Evolutionary conservation across 1,140 invertebrate species (phyloP).

Genomic region (Galleria mellonella): DNA sequence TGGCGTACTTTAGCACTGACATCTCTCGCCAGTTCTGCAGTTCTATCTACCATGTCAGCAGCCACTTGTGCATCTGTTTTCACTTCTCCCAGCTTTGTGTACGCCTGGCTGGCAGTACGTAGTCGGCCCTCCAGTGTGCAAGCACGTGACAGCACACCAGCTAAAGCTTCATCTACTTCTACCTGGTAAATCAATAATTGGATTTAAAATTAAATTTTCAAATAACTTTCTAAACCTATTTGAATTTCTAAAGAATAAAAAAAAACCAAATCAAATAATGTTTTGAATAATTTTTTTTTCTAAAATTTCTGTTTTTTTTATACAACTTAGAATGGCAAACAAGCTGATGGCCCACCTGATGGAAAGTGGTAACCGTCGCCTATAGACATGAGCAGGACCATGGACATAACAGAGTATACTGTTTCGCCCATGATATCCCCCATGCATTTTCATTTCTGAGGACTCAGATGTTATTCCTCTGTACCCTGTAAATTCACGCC

Average conservation of each 20-base stretch:
- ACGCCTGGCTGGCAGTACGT: constrained; percentile 58
- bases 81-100: constrained; percentile 57
- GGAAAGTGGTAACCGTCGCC: too few relatives aligned
- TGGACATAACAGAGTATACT: too few relatives aligned
- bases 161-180: constrained; percentile 55
- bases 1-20: constrained; percentile 97
- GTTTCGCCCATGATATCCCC: too few relatives aligned
- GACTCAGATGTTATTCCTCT: too few relatives aligned
- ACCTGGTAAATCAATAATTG: constrained; percentile 21
- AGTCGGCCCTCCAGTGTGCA: constrained; percentile 56
- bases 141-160: constrained; percentile 40
- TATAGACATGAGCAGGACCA: too few relatives aligned
- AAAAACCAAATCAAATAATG: too few relatives aligned
- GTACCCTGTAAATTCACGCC: too few relatives aligned
- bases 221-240: neutral
- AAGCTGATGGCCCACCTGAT: too few relatives aligned
- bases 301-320: too few relatives aligned
- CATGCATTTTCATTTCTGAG: too few relatives aligned
- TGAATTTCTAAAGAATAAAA: too few relatives aligned
- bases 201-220: constrained; percentile 1
- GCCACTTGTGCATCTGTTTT: constrained; percentile 69
- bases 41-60: constrained; percentile 89
- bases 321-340: too few relatives aligned
- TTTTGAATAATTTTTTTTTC: neutral
- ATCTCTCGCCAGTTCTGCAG: constrained; percentile 92